Evolutionary conservation across 2,888 invertebrate genomes (phyloP).

Genomic region (Eupeodes luniger): DNA sequence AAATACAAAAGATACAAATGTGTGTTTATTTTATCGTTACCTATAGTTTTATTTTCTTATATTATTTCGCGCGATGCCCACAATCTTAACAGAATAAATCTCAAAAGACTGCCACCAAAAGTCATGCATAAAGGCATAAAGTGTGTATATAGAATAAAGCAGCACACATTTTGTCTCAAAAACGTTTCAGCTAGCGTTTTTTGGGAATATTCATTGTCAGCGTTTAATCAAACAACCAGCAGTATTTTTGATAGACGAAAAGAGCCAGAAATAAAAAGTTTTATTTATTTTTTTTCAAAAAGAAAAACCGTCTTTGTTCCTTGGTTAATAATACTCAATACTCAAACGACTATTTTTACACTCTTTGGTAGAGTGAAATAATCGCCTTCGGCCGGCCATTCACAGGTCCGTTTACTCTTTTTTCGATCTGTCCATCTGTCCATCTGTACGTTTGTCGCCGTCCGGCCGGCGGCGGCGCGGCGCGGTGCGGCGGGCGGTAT

Average conservation of each 20-base stretch:
- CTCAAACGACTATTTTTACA: constrained; percentile 71
- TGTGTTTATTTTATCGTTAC: constrained; percentile 35
- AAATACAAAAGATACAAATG: constrained; percentile 18
- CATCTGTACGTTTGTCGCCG: neutral
- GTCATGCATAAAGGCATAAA: constrained; percentile 3
- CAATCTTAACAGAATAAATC: constrained; percentile 53
- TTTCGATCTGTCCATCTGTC: neutral
- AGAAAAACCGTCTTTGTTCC: constrained; percentile 44
- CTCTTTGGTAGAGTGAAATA: constrained; percentile 47
- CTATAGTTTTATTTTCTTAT: constrained; percentile 28
- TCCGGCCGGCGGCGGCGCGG: too few relatives aligned
- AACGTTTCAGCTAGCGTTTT: constrained; percentile 25
- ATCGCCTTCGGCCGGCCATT: constrained; percentile 1
- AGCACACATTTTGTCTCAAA: constrained; percentile 45
- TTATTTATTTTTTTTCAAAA: constrained; percentile 34
- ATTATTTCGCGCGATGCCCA: constrained; percentile 36
- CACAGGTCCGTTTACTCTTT: neutral
- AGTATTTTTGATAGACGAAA: constrained; percentile 64
- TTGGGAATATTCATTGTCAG: constrained; percentile 56
- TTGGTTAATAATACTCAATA: constrained; percentile 47
- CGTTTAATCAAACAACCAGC: constrained; percentile 58
- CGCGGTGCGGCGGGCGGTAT: neutral
- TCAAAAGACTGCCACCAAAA: constrained; percentile 61
- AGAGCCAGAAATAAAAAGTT: constrained; percentile 72
- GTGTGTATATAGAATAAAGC: neutral